phyloP scores from a whole-genome alignment of 1,140 invertebrate genomes.

The Limonius californicus region DNA sequence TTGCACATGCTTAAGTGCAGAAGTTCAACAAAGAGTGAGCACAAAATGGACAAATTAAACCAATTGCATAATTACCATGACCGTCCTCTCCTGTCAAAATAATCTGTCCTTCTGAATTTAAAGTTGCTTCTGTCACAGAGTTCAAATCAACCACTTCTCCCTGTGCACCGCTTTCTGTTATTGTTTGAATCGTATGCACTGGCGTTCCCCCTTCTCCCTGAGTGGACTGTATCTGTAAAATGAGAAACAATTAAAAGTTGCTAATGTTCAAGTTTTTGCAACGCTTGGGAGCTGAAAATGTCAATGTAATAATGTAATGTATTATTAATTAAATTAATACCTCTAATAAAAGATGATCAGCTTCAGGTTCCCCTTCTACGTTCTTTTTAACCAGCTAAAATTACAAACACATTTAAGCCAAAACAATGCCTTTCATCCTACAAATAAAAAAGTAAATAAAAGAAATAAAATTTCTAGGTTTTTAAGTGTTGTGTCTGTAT shows the following conservation, averaged over 20 bases:
- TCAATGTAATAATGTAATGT: neutral
- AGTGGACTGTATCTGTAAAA: conserved; percentile 66
- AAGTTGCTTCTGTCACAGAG: conserved; percentile 78
- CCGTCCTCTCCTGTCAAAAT: conserved; percentile 92
- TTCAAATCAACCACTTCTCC: conserved; percentile 81
- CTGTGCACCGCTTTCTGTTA: conserved; percentile 62
- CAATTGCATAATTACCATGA: conserved; percentile 77
- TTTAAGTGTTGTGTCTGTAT: no score
- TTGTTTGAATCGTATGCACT: conserved; percentile 76
- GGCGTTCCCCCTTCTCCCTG: conserved; percentile 64
- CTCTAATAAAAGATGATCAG: conserved; percentile 9
- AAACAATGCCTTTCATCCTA: conserved; percentile 8
- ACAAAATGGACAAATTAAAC: no score
- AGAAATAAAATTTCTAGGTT: neutral
- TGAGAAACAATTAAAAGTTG: neutral
- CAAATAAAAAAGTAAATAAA: conserved; percentile 6
- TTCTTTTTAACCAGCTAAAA: conserved; percentile 15
- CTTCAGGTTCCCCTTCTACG: neutral
- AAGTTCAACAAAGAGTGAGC: no score
- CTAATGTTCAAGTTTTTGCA: neutral
- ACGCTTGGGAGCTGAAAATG: conserved; percentile 2
- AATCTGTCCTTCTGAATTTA: conserved; percentile 89
- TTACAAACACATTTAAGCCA: conserved; percentile 14
- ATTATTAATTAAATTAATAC: conserved; percentile 8
- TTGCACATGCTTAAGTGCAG: no score